Conservation (phyloP, 2,113 vertebrate genomes). For the Marmota monax region DNA sequence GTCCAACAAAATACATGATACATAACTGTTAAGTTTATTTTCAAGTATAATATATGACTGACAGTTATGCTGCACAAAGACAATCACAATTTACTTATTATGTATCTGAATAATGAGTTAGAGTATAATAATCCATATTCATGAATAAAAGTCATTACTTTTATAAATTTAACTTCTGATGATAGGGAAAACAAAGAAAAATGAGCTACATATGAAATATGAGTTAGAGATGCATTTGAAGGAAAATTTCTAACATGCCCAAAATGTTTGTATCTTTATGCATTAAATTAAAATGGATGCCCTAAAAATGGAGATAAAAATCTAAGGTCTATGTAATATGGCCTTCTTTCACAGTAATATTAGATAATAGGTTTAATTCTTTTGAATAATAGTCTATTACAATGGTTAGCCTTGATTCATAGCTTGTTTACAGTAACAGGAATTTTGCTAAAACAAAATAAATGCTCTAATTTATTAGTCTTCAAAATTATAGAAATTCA, state of each 20-base stretch:
- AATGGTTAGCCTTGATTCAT: background rate
- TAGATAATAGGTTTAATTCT: constrained; percentile 11
- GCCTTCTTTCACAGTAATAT: background rate
- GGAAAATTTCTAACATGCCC: background rate
- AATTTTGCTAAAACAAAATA: background rate
- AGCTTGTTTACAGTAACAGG: background rate
- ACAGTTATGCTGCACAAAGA: background rate
- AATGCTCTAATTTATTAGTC: background rate
- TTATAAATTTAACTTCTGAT: background rate
- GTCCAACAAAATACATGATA: background rate
- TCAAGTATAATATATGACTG: background rate
- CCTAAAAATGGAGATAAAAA: background rate
- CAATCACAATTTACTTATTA: background rate
- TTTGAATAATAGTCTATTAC: background rate
- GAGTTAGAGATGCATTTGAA: background rate
- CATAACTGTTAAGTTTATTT: background rate
- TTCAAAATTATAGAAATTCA: background rate
- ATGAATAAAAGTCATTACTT: background rate
- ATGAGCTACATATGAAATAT: background rate
- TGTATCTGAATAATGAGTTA: background rate
- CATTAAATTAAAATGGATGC: background rate
- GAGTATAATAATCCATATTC: background rate
- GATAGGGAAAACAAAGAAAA: background rate
- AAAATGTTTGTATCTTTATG: background rate
- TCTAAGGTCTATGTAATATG: background rate